Base-by-base conservation (phyloP, 2,113 vertebrate genomes). In the Vulpes lagopus region DNA sequence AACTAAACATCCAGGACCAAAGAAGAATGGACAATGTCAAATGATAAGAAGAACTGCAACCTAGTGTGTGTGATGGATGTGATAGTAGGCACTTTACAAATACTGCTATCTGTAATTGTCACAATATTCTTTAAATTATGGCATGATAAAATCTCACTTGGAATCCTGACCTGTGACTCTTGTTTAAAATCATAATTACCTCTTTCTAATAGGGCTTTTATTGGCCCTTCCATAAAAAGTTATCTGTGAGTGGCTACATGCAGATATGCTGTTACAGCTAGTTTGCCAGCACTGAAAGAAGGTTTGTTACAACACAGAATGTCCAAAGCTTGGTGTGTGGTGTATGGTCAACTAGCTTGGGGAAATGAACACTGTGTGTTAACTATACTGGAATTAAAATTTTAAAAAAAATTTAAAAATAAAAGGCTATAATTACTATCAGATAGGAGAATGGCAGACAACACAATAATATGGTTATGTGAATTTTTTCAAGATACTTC, bases 61-160 rank as follows among this genome's bases (percentile, higher is more conserved):
- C 76, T 32, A 57, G 30, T 59, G n/a, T 51, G 16, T 53, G 30
- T 43, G 35, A 76, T 15, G 87, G 67, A 78, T 64, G 27, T 43
- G 57, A 51, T 2, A 11, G 15, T 9, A 55, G 67, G n/a, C 4
- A 62, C 23, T 17, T 71, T 60, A 73, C 19, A 64, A 69, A 69
- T 38, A 69, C 2, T 19, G 53, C n/a, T 30, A 57, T 23, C n/a
- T 87, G 43, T 86, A 57, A 82, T 84, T 95, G 86, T 80, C 69
- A 93, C 8, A 88, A 90, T 93, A 91, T 67, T 74, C 64, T 83
- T 38, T 16, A 89, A 62, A 86, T 91, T 32, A 84, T 43, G n/a
- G 17, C 69, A 59, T 1, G 4, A 22, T 71, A 76, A 78, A 82
- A 53, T 73, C 59, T 64, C 62, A 85, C 64, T 89, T 73, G 67